A percentile compares a stretch with the other conserved stretches of the same genome.
Evolutionary conservation across 2,888 invertebrate genomes (phyloP).

Genomic region (Tipula vernalis): DNA sequence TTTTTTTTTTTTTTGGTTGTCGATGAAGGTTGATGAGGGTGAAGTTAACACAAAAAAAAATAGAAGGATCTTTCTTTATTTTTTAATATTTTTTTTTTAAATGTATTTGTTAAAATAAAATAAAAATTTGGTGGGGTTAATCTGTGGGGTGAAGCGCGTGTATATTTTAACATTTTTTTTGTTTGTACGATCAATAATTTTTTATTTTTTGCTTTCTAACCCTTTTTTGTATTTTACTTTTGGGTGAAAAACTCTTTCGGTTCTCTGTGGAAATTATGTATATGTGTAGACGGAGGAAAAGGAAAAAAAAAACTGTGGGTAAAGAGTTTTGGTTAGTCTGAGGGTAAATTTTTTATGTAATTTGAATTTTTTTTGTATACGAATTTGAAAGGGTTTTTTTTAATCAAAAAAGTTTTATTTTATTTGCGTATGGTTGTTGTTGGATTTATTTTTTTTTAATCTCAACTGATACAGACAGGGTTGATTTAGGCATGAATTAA

Average conservation of each 20-base stretch:
- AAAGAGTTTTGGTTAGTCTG: background rate
- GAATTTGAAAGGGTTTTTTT: background rate
- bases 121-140: slow-evolving; percentile 1
- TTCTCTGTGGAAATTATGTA: background rate
- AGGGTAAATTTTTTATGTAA: slow-evolving; percentile 4
- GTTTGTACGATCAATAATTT: background rate
- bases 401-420: background rate
- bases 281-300: background rate
- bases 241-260: background rate
- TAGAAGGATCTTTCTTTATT: background rate
- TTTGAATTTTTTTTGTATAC: background rate
- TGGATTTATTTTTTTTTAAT: background rate
- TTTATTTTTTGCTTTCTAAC: background rate
- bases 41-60: background rate
- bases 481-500: background rate
- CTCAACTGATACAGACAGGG: background rate
- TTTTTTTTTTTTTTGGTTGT: background rate
- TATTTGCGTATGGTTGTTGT: background rate
- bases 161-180: slow-evolving; percentile 5
- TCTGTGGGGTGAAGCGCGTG: slow-evolving; percentile 5
- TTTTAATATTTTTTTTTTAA: slow-evolving; percentile 4
- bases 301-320: background rate
- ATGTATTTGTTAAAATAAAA: slow-evolving; percentile 4
- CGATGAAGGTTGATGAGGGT: slow-evolving; percentile 4
- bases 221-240: background rate